These are phyloP conservation scores for Diadophis punctatus DNA, from an alignment of 2,113 vertebrate species.

Conservation along the genomic window DNA sequence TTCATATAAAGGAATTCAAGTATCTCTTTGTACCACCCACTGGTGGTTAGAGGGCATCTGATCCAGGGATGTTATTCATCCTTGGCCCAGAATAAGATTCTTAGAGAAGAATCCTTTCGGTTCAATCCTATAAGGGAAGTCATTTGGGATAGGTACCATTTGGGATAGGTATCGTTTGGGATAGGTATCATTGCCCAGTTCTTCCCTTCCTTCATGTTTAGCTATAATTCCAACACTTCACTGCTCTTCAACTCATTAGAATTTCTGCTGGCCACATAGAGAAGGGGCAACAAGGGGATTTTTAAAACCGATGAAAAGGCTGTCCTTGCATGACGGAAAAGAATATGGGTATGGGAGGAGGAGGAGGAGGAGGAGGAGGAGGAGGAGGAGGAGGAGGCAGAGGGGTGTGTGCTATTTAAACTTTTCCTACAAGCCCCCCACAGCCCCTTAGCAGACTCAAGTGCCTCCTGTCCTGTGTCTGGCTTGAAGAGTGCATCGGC, in stretches of 20 bases:
- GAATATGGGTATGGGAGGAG: not conserved
- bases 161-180: not conserved
- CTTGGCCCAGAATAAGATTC: not conserved
- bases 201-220: not conserved
- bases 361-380: not conserved
- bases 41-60: not conserved
- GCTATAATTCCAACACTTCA: not conserved
- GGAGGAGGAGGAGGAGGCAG: not conserved
- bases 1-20: not conserved
- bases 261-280: not conserved
- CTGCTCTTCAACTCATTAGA: not conserved
- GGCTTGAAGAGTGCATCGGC: slow-evolving; percentile 1
- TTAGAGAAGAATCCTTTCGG: not conserved
- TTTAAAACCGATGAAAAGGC: slow-evolving; percentile 7
- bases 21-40: not conserved
- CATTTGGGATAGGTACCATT: not conserved
- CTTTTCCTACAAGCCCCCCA: not conserved
- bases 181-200: not conserved
- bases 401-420: not conserved
- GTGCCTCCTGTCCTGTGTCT: slow-evolving; percentile 20
- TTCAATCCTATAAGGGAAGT: not conserved
- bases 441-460: not conserved
- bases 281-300: not conserved
- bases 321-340: slow-evolving; percentile 1
- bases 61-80: not conserved